Base-by-base conservation (phyloP, 2,888 invertebrate species). In the Cynaeus angustus region DNA sequence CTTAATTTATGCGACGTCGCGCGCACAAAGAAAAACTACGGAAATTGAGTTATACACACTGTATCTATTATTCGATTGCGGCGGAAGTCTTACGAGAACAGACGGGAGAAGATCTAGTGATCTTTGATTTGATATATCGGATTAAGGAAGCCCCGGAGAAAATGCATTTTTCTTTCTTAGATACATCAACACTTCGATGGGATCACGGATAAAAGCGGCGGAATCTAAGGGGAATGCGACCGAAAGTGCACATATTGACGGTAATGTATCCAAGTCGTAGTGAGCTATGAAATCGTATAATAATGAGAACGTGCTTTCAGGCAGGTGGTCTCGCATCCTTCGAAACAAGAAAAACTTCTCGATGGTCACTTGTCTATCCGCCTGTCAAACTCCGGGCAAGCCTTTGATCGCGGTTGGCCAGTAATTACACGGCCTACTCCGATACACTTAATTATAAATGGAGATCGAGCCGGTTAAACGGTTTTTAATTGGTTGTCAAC, bases 401-500 rank as follows among this genome's bases (percentile, higher is more conserved):
- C 77, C 75, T 78, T 77, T 79, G 79, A 81, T 81, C 80, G 81
- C 79, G 80, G 81, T 78, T 80, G 81, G 81, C 80, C 80, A 76
- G 81, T 82, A 82, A 83, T 82, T 82, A 83, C 78, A 76, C 79
- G 77, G 78, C 81, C 80, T 81, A 80, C 82, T 82, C 81, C 80
- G 82, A 83, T 82, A 82, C 82, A 82, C 82, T 80, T 83, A 82
- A 83, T 83, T 83, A 83, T 81, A 82, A 82, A 80, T 78, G 81
- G 79, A 81, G 81, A 81, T 82, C 79, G 80, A 78, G 74, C 72
- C 37, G 78, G 80, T 80, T 82, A 82, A 83, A 83, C 81, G 82
- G 79, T 83, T 83, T 83, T 83, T 83, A 83, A 83, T 83, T 83
- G 83, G 83, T 80, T 82, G 82, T 82, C 82, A 82, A 82, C 82